Conservation (phyloP, 2,113 vertebrate species). For the Herpetotheres cachinnans region DNA sequence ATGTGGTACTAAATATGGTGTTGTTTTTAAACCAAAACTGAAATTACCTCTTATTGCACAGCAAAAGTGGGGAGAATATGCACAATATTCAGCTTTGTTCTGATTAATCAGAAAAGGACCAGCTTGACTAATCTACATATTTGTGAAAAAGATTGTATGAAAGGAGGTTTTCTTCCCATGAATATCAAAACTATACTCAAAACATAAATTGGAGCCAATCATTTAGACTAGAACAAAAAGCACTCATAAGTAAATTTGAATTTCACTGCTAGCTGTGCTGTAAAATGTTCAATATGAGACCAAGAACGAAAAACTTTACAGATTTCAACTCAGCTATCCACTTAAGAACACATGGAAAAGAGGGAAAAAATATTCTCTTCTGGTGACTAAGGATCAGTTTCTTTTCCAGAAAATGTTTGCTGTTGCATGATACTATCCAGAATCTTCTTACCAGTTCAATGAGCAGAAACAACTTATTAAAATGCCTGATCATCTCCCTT, state of each 20-base stretch:
- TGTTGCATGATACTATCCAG: not conserved
- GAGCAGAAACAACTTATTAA: not conserved
- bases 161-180: not conserved
- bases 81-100: not conserved
- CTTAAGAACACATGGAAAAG: not conserved
- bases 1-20: not conserved
- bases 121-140: rapidly evolving
- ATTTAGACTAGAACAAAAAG: not conserved
- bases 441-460: not conserved
- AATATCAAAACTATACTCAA: not conserved
- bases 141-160: not conserved
- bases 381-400: not conserved
- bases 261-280: not conserved
- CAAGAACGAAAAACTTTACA: not conserved
- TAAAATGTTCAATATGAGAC: not conserved
- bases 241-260: rapidly evolving
- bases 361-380: not conserved
- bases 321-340: not conserved
- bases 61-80: not conserved
- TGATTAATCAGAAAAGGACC: not conserved
- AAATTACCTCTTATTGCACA: not conserved
- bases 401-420: not conserved
- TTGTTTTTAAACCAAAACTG: not conserved
- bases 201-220: not conserved
- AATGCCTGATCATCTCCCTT: not conserved